Base-by-base conservation (phyloP, 1,140 invertebrate species). In the Saccostrea echinata region DNA sequence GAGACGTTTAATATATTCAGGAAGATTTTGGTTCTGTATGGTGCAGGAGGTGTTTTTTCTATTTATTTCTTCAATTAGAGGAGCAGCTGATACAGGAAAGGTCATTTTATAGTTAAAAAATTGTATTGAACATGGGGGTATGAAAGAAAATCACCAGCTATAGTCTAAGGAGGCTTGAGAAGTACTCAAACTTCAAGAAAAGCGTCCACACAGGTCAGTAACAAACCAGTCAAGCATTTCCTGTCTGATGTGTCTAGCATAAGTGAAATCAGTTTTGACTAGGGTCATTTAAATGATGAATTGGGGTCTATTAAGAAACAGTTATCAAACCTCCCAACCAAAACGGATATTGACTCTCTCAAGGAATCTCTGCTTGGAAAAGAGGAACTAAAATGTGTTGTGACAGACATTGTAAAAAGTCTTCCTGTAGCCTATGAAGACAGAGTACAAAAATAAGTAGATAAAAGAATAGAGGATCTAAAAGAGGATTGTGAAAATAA, bases 361-460 rank as follows among this genome's bases (percentile, higher is more conserved):
- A 76, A n/a, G 68, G 68, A 76, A 76, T 27, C 30, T 3, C n/a
- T 76, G n/a, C 3, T 33, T 1, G 16, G 68, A 12, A 76, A 8
- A 24, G 30, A 76, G 35, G 84, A 84, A 27, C 57, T 84, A 35
- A 57, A 84, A 35, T 61, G 33, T 13, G 3, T 71, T 43, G 84
- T 85, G n/a, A 85, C 11, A 64, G 64, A 43, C 0, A 85, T 52
- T 71, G 84, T 85, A 8, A 85, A 68, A 33, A 52, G 68, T 51
- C 13, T 85, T 12, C 24, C 51, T 8, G 71, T 6, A 8, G 68
- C 13, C 1, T 55, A 16, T 55, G 53, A 55, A 55, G 18, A 55
- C 11, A 55, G 53, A 13, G 1, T 55, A 1, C 53, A 55, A 16
- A 18, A 55, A 52, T 43, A 33, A 24, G 43, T 52, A 33, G 57